Base-by-base conservation (phyloP, 1,140 invertebrate genomes). In the Schlechtendalia chinensis region DNA sequence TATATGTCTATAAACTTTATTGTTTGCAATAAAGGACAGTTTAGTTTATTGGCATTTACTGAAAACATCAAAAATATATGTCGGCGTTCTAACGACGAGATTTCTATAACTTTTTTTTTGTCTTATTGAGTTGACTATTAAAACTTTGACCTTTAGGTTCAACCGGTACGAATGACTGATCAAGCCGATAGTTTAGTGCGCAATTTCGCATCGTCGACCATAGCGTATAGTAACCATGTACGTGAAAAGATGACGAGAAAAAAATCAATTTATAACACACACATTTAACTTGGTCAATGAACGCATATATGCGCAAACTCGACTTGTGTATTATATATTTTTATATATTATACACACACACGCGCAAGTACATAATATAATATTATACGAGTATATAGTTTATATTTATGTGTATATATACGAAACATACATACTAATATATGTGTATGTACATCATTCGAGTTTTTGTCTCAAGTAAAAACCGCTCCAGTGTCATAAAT, bases 391-490 rank as follows among this genome's bases (percentile, higher is more conserved):
- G 12, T 50, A 50, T 50, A 50, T 50, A 50, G 8, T 50, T 6
- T 50, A 50, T 50, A 50, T 12, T 1, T 56, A 22, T 24, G 8
- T 6, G 8, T 58, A 24, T 58, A 24, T 3, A 24, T 58, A 58
- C 24, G 6, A 1, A 27, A 5, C 10, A 10, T 59, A 22, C 24
- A 59, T 58, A 58, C 6, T 14, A 27, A 27, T 27, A 22, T 59
- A 32, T 8, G 29, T 63, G 14, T 71, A 27, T 71, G 22, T 69
- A 10, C 19, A 22, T 79, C 75, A 77, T 77, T 77, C 74, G 59
- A 77, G 74, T 77, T 77, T 77, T 77, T 77, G 74, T 77, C 74
- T 29, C 74, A 54, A 58, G 74, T 58, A 61, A 79, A 77, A 79
- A 61, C 39, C 54, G 59, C 75, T 79, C 58, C 58, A 39, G 75